These are phyloP conservation scores for Hyles vespertilio DNA, from an alignment of 1,140 invertebrate genomes.

Conservation along the genomic window DNA sequence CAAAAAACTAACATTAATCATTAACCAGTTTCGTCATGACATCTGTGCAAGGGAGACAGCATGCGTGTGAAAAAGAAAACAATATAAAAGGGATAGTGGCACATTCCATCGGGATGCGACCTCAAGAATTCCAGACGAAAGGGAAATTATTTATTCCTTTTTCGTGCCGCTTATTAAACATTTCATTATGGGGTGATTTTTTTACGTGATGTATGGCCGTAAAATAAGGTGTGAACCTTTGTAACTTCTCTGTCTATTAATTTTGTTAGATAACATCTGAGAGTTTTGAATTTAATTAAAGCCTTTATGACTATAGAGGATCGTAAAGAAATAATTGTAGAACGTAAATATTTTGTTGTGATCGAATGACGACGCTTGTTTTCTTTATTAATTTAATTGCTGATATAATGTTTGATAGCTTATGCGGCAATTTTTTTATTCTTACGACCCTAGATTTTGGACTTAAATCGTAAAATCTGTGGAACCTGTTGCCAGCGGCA, in stretches of 20 bases:
- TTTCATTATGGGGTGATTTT: constrained; percentile 24
- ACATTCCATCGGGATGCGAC: constrained; percentile 48
- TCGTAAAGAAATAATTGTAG: no score
- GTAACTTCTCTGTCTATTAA: constrained; percentile 2
- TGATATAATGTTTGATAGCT: no score
- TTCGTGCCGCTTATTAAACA: constrained; percentile 42
- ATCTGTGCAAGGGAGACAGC: not conserved
- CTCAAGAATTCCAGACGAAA: constrained; percentile 51
- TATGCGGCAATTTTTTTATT: no score
- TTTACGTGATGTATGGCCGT: constrained; percentile 31
- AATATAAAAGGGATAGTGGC: constrained; percentile 47
- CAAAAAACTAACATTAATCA: constrained; percentile 62
- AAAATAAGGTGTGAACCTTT: constrained; percentile 27
- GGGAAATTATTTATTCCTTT: constrained; percentile 57
- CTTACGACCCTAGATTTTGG: no score
- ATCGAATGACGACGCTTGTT: no score
- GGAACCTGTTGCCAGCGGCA: no score
- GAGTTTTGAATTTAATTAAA: not conserved
- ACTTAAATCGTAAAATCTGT: no score
- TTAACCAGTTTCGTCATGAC: constrained; percentile 47
- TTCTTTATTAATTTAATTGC: no score
- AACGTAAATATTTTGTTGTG: no score
- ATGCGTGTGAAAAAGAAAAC: constrained; percentile 31
- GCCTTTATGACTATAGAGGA: no score
- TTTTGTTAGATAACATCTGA: constrained; percentile 8